These are phyloP conservation scores for Agrotis ipsilon DNA, from an alignment of 2,888 invertebrate genomes.

Conservation along the genomic window DNA sequence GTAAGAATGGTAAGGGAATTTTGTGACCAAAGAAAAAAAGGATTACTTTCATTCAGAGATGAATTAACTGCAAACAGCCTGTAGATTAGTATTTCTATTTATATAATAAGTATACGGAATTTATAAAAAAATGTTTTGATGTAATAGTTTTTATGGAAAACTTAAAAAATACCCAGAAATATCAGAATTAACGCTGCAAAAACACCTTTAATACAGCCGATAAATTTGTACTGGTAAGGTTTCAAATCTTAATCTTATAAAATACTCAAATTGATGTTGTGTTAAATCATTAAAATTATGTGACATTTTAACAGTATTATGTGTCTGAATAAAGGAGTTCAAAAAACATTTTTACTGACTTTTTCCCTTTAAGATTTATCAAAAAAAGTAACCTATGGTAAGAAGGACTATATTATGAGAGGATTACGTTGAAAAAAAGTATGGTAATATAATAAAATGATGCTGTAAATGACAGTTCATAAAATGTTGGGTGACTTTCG, in stretches of 20 bases:
- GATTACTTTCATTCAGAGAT: too few relatives aligned
- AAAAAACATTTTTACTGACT: background rate
- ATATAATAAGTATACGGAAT: background rate
- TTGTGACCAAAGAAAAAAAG: too few relatives aligned
- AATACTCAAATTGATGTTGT: background rate
- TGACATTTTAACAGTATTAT: background rate
- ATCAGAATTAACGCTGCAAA: background rate
- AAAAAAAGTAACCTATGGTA: too few relatives aligned
- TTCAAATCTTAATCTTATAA: background rate
- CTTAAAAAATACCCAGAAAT: too few relatives aligned
- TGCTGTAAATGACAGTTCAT: too few relatives aligned
- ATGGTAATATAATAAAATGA: too few relatives aligned
- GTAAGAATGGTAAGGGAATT: too few relatives aligned
- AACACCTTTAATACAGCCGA: background rate
- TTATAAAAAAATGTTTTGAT: background rate
- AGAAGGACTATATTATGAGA: too few relatives aligned
- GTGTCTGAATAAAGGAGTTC: constrained; percentile 4
- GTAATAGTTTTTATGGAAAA: background rate
- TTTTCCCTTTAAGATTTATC: too few relatives aligned
- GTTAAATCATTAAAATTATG: background rate
- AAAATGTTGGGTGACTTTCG: too few relatives aligned
- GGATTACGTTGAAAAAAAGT: too few relatives aligned
- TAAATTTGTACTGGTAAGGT: background rate
- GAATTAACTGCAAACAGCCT: background rate
- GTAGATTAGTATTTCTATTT: constrained; percentile 2